Base-by-base conservation (phyloP, 2,888 invertebrate genomes). In the Xestia xanthographa region DNA sequence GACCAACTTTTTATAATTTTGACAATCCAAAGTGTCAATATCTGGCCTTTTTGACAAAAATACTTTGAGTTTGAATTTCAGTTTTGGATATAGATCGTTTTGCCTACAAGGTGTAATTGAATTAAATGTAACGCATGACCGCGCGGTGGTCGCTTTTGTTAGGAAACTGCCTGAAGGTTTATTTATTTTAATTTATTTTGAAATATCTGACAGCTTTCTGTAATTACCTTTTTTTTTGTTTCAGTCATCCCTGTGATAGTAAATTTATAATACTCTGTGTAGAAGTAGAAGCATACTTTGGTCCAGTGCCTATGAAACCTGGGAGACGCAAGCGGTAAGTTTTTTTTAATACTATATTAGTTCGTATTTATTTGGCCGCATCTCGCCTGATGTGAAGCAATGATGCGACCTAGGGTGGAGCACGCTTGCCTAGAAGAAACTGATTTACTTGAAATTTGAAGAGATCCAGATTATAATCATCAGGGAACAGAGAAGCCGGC, bases 261-360 rank as follows among this genome's bases (percentile, higher is more conserved):
- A 92, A 93, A 79, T 89, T 95, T 67, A 94, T 96, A 86, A 93
- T 96, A 12, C 88, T 96, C 48, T 96, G 96, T 87, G 92, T 95
- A 34, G 95, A 95, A 86, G 84, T 90, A 17, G 63, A 58, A 75
- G 67, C 84, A 38, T 65, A 43, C 71, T 29, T 71, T 41, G 71
- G 62, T 22, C 45, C 14, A 29, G n/a, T 77, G n/a, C 50, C 69
- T 14, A 17, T 22, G 5, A 76, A 60, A 26, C 48, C 22, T 20
- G 1, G 2, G 20, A 80, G 48, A 66, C 80, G 11, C 9, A 80
- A n/a, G 38, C 38, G 80, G 82, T 83, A 71, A 72, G 75, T 56
- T 8, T 53, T 53, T 12, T n/a, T n/a, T n/a, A 50, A n/a, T n/a
- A 9, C 3, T 8, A 50, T 9, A 22, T 50, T 3, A 17, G 9